A percentile compares a stretch with the other conserved stretches of the same genome.
These are phyloP conservation scores for Drosophila kurseongensis DNA, from an alignment of 1,140 invertebrate genomes.

Conservation along the genomic window DNA sequence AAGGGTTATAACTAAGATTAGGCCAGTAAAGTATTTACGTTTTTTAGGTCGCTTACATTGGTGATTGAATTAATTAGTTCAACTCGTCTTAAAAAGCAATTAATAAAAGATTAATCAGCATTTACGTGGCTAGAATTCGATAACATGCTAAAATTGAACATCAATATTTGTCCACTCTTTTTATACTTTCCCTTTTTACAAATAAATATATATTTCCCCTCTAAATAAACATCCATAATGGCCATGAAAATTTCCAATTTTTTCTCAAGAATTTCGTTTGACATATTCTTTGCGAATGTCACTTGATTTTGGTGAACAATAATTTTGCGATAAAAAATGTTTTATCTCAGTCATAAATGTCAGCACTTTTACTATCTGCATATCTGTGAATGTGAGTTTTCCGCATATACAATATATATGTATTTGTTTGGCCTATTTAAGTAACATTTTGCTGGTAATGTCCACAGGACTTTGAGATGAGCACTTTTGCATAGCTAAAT, in stretches of 20 bases:
- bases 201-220: not conserved
- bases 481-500: slow-evolving; percentile 72
- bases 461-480: slow-evolving; percentile 15
- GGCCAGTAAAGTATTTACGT: too few relatives aligned
- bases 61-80: too few relatives aligned
- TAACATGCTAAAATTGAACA: too few relatives aligned
- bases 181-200: too few relatives aligned
- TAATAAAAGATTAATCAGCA: too few relatives aligned
- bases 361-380: slow-evolving; percentile 43
- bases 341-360: slow-evolving; percentile 62
- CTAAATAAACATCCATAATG: not conserved
- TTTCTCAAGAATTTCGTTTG: not conserved
- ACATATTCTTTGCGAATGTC: slow-evolving; percentile 6
- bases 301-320: slow-evolving; percentile 27
- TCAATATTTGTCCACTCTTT: too few relatives aligned
- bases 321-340: slow-evolving; percentile 48
- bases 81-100: too few relatives aligned
- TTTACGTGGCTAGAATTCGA: too few relatives aligned
- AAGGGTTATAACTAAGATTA: not conserved
- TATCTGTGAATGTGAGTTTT: not conserved
- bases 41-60: not conserved
- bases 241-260: not conserved
- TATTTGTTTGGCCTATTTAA: slow-evolving; percentile 61
- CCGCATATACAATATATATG: not conserved
- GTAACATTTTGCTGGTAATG: slow-evolving; percentile 43